phyloP scores from a whole-genome alignment of 1,140 invertebrate genomes.

The Macrobrachium nipponense region DNA sequence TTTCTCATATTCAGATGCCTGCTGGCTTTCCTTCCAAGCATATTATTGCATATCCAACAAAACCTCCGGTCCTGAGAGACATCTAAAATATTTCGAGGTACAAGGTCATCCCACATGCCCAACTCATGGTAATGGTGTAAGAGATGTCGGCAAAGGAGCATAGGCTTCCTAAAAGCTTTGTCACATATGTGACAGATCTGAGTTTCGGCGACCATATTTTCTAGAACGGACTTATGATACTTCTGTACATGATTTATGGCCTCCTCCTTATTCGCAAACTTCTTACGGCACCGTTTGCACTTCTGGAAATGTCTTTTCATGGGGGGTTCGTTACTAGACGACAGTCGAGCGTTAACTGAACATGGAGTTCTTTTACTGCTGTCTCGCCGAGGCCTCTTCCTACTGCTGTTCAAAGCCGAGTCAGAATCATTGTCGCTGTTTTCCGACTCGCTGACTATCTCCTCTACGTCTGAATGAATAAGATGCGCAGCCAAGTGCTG shows the following conservation, averaged over 20 bases:
- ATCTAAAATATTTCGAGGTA: constrained; percentile 35
- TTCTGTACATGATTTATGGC: constrained; percentile 15
- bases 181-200: constrained; percentile 44
- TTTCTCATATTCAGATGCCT: constrained; percentile 27
- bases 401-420: too few species aligned
- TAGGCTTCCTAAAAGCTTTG: constrained; percentile 34
- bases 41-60: constrained; percentile 51
- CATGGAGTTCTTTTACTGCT: too few species aligned
- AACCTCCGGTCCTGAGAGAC: constrained; percentile 7
- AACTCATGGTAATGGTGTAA: constrained; percentile 46
- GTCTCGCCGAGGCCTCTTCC: too few species aligned
- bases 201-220: constrained; percentile 25
- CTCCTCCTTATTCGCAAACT: constrained; percentile 20
- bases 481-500: constrained; percentile 30
- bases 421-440: not conserved
- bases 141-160: constrained; percentile 33
- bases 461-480: constrained; percentile 4
- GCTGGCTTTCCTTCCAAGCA: constrained; percentile 18
- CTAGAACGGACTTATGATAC: not conserved
- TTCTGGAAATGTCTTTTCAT: not conserved
- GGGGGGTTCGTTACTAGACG: too few species aligned
- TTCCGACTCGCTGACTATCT: not conserved
- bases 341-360: too few species aligned
- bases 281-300: constrained; percentile 27
- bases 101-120: constrained; percentile 45